Evolutionary conservation across 2,113 vertebrate genomes (phyloP), one percentile per base, ranked within the genome.

Genomic region (Macaca mulatta): DNA sequence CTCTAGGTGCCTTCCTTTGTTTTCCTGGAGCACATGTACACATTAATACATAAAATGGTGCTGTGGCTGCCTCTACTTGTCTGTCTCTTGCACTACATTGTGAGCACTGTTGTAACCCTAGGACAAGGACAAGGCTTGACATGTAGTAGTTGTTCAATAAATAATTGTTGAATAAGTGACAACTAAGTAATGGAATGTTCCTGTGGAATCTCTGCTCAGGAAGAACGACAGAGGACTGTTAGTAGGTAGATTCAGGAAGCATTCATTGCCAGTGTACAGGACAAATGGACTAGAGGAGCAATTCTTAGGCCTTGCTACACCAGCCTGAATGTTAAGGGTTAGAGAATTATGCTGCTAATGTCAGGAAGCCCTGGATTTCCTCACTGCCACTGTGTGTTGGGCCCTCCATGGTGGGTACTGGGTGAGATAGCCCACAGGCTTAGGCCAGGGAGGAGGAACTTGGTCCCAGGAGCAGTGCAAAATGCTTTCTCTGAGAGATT

Each of bases 401-500:
- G 35, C 23, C 89, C 25, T 72, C 20, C 8, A 2, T 45, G 13
- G 50, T 90, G 23, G 64, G 2, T 25, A 50, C 52, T 93, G 11
- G 40, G 77, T 86, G 48, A 93, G 35, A 40, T 77, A 50, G 23
- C 70, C 38, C 6, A 8, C 3, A 18, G 45, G 79, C n/a, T 10
- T 69, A 61, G 61, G 14, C 43, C 2, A 17, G 77, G 77, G 82
- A 77, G 20, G 55, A 87, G 59, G 35, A 85, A 12, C 52, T 64
- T 79, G 45, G 55, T 91, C 38, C 50, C 77, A 50, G 38, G 30
- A 61, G 40, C n/a, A 80, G 3, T 77, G 52, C 23, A 25, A 75
- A 88, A 79, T 93, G 12, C 84, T 81, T 86, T 96, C 20, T 93
- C 32, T 72, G 18, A 95, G 87, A 95, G 43, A 85, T 45, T 70